Evolutionary conservation across 2,797 vertebrate species (phyloP), one percentile per base, ranked within the genome.

Genomic region (Enteromius paludinosus): DNA sequence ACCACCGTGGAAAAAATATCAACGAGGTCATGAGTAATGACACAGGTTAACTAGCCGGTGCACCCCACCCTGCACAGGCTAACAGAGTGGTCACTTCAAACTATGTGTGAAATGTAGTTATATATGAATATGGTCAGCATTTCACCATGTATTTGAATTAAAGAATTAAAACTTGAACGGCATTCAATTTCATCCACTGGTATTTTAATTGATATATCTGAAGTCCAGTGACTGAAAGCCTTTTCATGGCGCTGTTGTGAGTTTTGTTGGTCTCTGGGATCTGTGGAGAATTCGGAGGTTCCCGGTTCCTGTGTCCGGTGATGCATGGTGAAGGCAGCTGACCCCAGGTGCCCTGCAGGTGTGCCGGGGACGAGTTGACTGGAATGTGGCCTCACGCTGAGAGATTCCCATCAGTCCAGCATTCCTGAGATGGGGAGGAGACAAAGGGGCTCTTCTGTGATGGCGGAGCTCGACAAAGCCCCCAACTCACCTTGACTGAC

Each of bases 261-360:
- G 28, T 77, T 81, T 28, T 47, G 73, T 56, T 62, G 25, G 43
- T 52, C 54, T 82, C 59, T 23, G 10, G 61, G 33, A 66, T n/a
- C 17, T 65, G 6, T 49, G 28, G n/a, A 75, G 47, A 33, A 49
- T 78, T 64, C 68, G 49, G 68, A 71, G 80, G 4, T 33, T 71
- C 62, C n/a, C 30, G 1, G 70, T 33, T 70, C 64, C 81, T 81
- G 56, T 85, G 80, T 65, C 75, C 75, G 86, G 83, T 64, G 81
- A 78, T 84, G 85, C 81, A 59, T 83, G 83, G 68, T 65, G 83
- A 85, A 86, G 88, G 78, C 64, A 33, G 75, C 74, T 88, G 83
- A 85, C 89, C 89, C 89, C 89, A 88, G 87, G 86, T 85, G 87
- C 88, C 86, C 88, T 87, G 85, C 89, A 91, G 89, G 90, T 91